Base-by-base conservation (phyloP, 2,113 vertebrate species). In the Ranitomeya variabilis region DNA sequence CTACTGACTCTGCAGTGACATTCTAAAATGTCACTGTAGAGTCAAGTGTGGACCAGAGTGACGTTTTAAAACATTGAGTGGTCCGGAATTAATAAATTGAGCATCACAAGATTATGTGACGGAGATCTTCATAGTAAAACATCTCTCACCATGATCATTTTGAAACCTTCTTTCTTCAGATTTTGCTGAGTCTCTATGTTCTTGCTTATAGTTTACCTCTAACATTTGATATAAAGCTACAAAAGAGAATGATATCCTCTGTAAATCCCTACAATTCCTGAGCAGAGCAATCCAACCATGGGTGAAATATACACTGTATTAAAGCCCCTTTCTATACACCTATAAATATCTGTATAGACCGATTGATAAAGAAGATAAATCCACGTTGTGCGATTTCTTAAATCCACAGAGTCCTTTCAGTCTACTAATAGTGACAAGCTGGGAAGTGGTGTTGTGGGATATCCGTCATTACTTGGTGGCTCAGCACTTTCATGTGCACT, bases 381-480 rank as follows among this genome's bases (percentile, higher is more conserved):
- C 14, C 37, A 11, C 2, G 45, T 19, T 7, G 18, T 12, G 16
- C 15, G 23, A 76, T 76, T 76, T 76, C 73, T 9, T 52, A 76
- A 52, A 76, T 52, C 37, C 51, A 76, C 73, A 51, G 21, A 51
- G 73, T 31, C 71, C 31, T 21, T 76, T 21, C 31, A 2, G 18
- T 9, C 71, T 74, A 37, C 37, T 83, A 31, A 60, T 60, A 12
- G 7, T 45, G 57, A 82, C 80, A 62, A 11, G 59, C 26, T 81
- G 19, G 62, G 57, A 60, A 62, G 60, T 66, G n/a, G 19, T 19
- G 80, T 84, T 84, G 82, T 62, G 57, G 52, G 18, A 54, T 84
- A 71, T 84, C 82, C 54, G 45, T 66, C 67, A 71, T 69, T 71
- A 71, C 52, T 52, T 69, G 64, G 71, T 16, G 62, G 31, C 55